Evolutionary conservation across 1,140 invertebrate species (phyloP).

Genomic region (Brachionus rubens): DNA sequence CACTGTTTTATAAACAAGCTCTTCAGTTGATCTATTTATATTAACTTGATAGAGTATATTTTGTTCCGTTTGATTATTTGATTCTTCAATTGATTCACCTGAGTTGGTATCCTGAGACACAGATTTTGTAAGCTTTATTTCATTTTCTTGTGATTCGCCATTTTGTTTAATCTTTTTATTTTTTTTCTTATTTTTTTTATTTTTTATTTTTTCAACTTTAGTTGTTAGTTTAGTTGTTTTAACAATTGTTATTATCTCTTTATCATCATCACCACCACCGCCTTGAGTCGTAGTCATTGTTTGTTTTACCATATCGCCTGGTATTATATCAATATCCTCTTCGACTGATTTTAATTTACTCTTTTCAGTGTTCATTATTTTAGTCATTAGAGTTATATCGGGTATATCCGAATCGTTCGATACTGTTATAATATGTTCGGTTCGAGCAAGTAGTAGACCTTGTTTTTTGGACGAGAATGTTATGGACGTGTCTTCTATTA

Average conservation of each 20-base stretch:
- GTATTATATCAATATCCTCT: neutral
- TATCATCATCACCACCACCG: neutral
- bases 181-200: conserved; percentile 21
- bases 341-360: neutral
- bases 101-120: neutral
- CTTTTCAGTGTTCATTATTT: neutral
- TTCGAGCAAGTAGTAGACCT: neutral
- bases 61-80: neutral
- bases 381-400: conserved; percentile 6
- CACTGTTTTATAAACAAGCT: neutral
- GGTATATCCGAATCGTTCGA: neutral
- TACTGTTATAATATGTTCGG: conserved; percentile 17
- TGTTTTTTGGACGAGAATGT: neutral
- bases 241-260: conserved; percentile 27
- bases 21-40: conserved; percentile 36
- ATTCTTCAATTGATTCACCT: neutral
- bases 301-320: neutral
- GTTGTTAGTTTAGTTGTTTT: conserved; percentile 34
- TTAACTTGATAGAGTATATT: neutral
- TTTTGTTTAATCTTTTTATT: neutral
- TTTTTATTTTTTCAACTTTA: conserved; percentile 1
- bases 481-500: neutral
- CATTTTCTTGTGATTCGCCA: neutral
- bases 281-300: neutral
- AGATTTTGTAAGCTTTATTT: neutral